A percentile compares a stretch with the other conserved stretches of the same genome.
These are phyloP conservation scores for Nesidiocoris tenuis DNA, from an alignment of 2,888 invertebrate species.

Conservation along the genomic window DNA sequence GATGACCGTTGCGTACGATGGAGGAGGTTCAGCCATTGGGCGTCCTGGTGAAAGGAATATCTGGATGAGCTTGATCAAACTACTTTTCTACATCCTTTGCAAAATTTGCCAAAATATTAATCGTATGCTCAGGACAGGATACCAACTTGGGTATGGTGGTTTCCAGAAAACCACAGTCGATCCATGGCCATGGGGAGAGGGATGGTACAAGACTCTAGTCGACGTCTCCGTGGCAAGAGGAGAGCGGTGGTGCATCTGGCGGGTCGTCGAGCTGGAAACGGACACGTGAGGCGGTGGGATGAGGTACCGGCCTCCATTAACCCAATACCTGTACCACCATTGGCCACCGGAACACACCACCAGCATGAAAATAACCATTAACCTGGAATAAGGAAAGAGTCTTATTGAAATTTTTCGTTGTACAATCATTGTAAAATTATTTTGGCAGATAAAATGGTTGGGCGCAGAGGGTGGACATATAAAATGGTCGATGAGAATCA, in stretches of 20 bases:
- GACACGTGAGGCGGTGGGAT: conserved; percentile 50
- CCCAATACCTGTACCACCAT: conserved; percentile 60
- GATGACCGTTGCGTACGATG: conserved; percentile 44
- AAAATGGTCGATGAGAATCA: no score
- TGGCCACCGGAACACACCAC: conserved; percentile 60
- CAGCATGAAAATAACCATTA: conserved; percentile 59
- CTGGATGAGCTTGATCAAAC: no score
- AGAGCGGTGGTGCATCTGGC: conserved; percentile 33
- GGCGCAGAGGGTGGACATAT: no score
- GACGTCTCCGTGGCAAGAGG: conserved; percentile 48
- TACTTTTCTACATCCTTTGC: no score
- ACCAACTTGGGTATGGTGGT: conserved; percentile 42
- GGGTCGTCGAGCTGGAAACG: conserved; percentile 11
- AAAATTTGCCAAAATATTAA: no score
- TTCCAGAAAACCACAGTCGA: conserved; percentile 54
- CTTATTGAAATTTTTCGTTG: no score
- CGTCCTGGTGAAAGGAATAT: conserved; percentile 6
- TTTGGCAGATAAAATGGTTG: no score
- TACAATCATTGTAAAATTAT: no score
- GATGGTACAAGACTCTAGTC: conserved; percentile 55
- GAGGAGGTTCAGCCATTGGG: conserved; percentile 42
- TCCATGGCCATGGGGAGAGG: conserved; percentile 52
- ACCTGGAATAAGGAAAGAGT: conserved; percentile 54
- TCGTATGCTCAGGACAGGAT: not conserved
- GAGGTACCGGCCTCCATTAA: conserved; percentile 55